Base-by-base conservation (phyloP, 1,140 invertebrate species). In the Odontomachus brunneus region DNA sequence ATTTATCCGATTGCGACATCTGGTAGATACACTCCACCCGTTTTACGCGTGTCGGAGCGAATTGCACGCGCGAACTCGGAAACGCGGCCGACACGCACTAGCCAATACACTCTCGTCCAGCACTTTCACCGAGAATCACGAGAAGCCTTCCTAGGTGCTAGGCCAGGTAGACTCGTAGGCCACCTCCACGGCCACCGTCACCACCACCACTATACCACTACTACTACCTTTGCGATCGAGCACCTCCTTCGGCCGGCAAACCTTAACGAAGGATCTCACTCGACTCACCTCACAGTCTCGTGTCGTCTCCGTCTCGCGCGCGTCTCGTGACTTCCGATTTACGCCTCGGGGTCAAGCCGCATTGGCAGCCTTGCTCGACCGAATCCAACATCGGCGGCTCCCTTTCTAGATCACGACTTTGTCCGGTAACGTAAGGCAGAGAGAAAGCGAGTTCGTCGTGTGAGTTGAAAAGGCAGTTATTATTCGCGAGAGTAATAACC, bases 251-350 rank as follows among this genome's bases (percentile, higher is more conserved):
- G 81, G 38, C 65, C 44, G 44, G 55, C 73, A 66, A 82, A 83
- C 75, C 63, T 80, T 55, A 81, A 87, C 80, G 86, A 82, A 83
- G 73, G 83, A 88, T 87, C 71, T 87, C 75, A 44, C 74, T 87
- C 76, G 85, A 81, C 51, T 84, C 71, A 63, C 66, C 74, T 88
- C 72, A 53, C 90, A 92, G 89, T 92, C 84, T 76, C 74, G 65
- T 81, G 71, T 80, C 85, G 87, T 84, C 88, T 84, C 57, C 55
- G 55, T 73, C 14, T 62, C 73, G 26, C 73, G 67, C 48, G 84
- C 66, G 7, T 86, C 85, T 53, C 65, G 26, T 74, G 49, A 74
- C 60, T 83, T 66, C 48, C 38, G 29, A 22, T 3, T n/a, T 51
- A 33, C 38, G 49, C 33, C 55, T 51, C 24, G 26, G 29, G 44